Percentiles rank a stretch among this genome's conserved stretches.
Evolutionary conservation across 2,888 invertebrate species (phyloP).

Genomic region (Microctonus aethiopoides): DNA sequence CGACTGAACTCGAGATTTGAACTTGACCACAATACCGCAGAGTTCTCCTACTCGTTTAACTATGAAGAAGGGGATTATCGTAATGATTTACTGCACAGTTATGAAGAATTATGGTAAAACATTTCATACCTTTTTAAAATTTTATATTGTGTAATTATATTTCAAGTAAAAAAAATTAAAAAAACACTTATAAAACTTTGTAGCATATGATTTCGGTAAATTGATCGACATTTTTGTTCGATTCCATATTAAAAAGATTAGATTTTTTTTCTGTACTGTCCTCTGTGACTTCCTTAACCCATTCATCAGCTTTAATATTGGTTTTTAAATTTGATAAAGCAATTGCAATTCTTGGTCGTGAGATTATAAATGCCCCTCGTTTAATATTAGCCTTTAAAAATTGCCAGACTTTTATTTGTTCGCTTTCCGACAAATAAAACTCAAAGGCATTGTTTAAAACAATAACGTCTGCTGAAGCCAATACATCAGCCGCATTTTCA

Average conservation of each 20-base stretch:
- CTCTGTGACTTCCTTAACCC: conserved; percentile 66
- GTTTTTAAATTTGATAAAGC: conserved; percentile 69
- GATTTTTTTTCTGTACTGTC: not conserved
- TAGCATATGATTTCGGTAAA: conserved; percentile 47
- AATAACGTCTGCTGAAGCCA: conserved; percentile 72
- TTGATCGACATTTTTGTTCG: conserved; percentile 30
- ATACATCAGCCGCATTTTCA: conserved; percentile 69
- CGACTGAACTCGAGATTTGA: conserved; percentile 58
- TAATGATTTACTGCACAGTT: not conserved
- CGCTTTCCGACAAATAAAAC: conserved; percentile 73
- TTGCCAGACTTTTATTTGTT: conserved; percentile 73
- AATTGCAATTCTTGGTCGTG: conserved; percentile 71
- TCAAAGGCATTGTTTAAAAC: conserved; percentile 78
- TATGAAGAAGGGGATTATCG: conserved; percentile 27
- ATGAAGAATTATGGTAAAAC: not conserved
- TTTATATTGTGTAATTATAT: not conserved
- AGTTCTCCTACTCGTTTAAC: conserved; percentile 12
- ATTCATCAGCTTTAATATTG: conserved; percentile 68
- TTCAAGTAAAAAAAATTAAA: too few species aligned
- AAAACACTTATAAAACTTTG: conserved; percentile 43
- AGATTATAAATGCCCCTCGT: conserved; percentile 72
- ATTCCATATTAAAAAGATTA: conserved; percentile 25
- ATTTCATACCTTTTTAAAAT: not conserved
- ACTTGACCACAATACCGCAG: conserved; percentile 54
- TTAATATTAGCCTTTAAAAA: conserved; percentile 71